phyloP scores from a whole-genome alignment of 1,140 invertebrate species.

The Papilio machaon region DNA sequence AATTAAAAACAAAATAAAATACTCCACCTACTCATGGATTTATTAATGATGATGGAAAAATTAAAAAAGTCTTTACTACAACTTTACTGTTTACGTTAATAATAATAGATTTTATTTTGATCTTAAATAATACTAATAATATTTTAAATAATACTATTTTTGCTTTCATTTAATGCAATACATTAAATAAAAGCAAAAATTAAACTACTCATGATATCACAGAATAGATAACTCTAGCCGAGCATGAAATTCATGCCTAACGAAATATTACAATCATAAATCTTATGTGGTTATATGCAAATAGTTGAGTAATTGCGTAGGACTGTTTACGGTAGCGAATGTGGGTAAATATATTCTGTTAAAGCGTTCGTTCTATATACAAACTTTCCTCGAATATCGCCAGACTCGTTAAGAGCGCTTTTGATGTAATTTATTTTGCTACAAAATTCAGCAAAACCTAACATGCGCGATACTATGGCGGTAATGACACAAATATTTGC shows the following conservation, averaged over 20 bases:
- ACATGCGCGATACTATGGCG: not conserved
- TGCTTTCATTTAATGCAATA: no score
- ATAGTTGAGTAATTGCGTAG: constrained; percentile 60
- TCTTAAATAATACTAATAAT: no score
- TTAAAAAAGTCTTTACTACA: no score
- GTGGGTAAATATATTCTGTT: constrained; percentile 19
- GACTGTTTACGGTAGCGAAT: constrained; percentile 48
- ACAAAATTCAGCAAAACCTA: not conserved
- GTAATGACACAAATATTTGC: no score
- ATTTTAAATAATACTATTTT: no score
- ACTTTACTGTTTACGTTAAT: no score
- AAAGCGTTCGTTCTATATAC: constrained; percentile 11
- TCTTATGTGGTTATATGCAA: constrained; percentile 58
- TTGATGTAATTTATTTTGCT: constrained; percentile 20
- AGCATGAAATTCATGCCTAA: constrained; percentile 45
- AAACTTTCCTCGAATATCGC: constrained; percentile 23
- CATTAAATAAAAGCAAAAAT: not conserved
- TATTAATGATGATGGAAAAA: no score
- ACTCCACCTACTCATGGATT: no score
- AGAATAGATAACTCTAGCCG: not conserved
- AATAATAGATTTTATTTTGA: no score
- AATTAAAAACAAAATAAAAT: no score
- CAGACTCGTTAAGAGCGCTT: constrained; percentile 28
- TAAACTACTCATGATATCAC: not conserved
- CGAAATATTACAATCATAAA: constrained; percentile 61